These are phyloP conservation scores for Harpagifer antarcticus DNA, from an alignment of 2,797 vertebrate species.

Conservation along the genomic window DNA sequence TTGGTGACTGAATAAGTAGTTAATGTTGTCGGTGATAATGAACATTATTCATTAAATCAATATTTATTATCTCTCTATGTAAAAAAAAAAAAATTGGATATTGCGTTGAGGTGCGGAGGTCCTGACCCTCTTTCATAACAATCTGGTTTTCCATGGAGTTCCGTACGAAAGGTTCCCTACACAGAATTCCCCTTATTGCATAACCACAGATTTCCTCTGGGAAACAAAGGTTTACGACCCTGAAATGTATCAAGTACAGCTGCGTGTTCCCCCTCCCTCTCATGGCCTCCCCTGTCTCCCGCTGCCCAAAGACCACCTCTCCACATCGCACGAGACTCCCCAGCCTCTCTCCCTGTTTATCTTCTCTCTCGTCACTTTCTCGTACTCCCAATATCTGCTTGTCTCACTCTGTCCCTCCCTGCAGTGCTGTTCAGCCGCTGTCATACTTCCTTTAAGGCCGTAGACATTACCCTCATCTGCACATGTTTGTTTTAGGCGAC, in stretches of 20 bases:
- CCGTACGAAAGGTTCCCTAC: conserved; percentile 66
- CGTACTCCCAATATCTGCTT: conserved; percentile 9
- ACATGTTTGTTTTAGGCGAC: conserved; percentile 59
- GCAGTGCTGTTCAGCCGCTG: conserved; percentile 35
- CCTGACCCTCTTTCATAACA: conserved; percentile 42
- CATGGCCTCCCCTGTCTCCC: conserved; percentile 39
- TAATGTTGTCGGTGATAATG: background rate
- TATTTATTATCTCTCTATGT: conserved; percentile 21
- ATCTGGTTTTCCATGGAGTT: conserved; percentile 59
- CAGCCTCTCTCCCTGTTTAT: conserved; percentile 51
- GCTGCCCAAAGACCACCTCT: conserved; percentile 62
- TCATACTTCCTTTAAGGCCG: conserved; percentile 31
- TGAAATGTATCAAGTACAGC: conserved; percentile 77
- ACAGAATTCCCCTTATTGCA: conserved; percentile 72
- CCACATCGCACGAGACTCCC: conserved; percentile 59
- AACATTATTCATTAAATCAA: conserved; percentile 23
- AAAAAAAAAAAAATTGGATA: conserved; percentile 32
- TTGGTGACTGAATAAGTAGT: conserved; percentile 1
- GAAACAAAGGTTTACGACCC: conserved; percentile 70
- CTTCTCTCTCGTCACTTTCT: conserved; percentile 31
- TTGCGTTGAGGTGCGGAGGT: conserved; percentile 34
- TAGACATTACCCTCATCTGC: conserved; percentile 38
- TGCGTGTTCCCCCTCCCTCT: conserved; percentile 37
- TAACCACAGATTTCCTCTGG: conserved; percentile 68
- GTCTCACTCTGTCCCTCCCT: conserved; percentile 25